A percentile compares a stretch with the other conserved stretches of the same genome.
These are phyloP conservation scores for Ruditapes philippinarum DNA, from an alignment of 1,140 invertebrate genomes.

Conservation along the genomic window DNA sequence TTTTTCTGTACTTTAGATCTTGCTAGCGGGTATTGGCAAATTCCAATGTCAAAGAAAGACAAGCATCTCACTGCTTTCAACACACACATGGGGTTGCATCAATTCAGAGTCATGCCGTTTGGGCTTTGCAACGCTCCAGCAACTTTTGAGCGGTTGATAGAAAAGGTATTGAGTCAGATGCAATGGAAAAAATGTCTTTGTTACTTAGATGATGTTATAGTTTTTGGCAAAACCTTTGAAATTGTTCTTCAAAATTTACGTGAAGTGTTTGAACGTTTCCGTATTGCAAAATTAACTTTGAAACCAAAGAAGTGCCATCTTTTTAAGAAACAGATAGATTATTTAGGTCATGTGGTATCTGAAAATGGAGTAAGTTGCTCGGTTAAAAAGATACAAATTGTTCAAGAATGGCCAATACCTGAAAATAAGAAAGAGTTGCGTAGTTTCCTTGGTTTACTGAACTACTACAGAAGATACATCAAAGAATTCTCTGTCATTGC, in stretches of 20 bases:
- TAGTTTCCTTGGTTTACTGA: constrained; percentile 27
- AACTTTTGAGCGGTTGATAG: constrained; percentile 31
- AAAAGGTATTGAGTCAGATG: not conserved
- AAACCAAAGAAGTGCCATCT: constrained; percentile 55
- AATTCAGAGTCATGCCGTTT: constrained; percentile 42
- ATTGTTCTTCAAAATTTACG: constrained; percentile 28
- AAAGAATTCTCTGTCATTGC: not conserved
- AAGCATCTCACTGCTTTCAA: constrained; percentile 34
- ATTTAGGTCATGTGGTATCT: constrained; percentile 38
- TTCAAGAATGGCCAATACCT: constrained; percentile 41
- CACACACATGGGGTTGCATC: not conserved
- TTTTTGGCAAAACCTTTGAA: constrained; percentile 41
- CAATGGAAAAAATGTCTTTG: constrained; percentile 53
- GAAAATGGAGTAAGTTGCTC: constrained; percentile 26
- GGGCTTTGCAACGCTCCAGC: constrained; percentile 15
- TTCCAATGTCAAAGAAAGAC: constrained; percentile 77
- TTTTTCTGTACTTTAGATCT: constrained; percentile 87
- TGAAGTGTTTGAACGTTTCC: constrained; percentile 11
- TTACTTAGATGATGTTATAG: constrained; percentile 41
- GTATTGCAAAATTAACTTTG: constrained; percentile 24
- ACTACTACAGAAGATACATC: constrained; percentile 45
- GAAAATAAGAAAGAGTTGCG: constrained; percentile 8
- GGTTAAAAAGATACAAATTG: constrained; percentile 18
- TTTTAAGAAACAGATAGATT: constrained; percentile 43
- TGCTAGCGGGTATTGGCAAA: constrained; percentile 87